Percentiles rank a stretch among this genome's conserved stretches.
Evolutionary conservation across 2,888 invertebrate genomes (phyloP).

Genomic region (Agrotis exclamationis): DNA sequence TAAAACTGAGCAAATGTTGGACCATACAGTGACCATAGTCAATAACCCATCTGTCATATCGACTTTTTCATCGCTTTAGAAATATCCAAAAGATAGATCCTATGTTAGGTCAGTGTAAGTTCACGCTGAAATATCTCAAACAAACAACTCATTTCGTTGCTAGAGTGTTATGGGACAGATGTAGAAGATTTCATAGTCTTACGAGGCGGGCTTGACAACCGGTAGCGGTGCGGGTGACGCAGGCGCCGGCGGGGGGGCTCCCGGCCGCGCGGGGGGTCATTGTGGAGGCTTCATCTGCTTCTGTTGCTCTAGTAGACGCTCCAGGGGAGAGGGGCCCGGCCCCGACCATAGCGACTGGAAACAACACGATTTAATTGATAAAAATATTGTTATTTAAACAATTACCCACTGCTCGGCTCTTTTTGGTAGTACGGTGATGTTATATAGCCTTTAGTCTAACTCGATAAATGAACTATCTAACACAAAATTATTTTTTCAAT

Average conservation of each 20-base stretch:
- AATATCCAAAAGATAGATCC: background rate
- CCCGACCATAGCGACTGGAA: constrained; percentile 94
- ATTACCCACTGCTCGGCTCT: too few species aligned
- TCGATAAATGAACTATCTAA: too few species aligned
- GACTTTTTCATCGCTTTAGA: background rate
- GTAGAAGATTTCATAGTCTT: background rate
- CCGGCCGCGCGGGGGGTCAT: constrained; percentile 65
- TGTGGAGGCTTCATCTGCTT: constrained; percentile 91
- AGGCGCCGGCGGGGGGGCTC: constrained; percentile 12
- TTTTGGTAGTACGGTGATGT: too few species aligned
- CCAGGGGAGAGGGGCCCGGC: constrained; percentile 95
- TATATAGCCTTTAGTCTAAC: too few species aligned
- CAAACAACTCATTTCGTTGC: background rate
- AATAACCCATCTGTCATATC: background rate
- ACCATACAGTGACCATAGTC: constrained; percentile 2
- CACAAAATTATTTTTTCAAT: too few species aligned
- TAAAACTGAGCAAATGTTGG: constrained; percentile 32
- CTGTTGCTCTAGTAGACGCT: constrained; percentile 95
- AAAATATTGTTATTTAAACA: too few species aligned
- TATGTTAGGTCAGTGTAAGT: too few species aligned
- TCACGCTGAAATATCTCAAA: background rate
- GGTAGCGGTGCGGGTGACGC: constrained; percentile 17
- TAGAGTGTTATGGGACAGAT: background rate
- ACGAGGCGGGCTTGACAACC: background rate
- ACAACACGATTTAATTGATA: background rate